Conservation (phyloP, 2,797 vertebrate species). For the Coilia nasus region DNA sequence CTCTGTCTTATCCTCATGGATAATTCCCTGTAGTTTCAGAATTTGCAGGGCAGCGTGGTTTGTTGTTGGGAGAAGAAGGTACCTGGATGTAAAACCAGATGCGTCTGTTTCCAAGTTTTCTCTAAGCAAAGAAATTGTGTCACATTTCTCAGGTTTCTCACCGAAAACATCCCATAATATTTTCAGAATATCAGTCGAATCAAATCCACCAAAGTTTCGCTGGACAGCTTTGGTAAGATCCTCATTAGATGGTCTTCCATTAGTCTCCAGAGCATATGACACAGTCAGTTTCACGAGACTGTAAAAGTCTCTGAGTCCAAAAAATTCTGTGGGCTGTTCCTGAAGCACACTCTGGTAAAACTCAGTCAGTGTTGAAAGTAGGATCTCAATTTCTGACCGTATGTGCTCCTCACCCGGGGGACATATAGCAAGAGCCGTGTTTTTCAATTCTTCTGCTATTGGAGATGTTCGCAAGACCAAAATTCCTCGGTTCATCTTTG, state of each 20-base stretch:
- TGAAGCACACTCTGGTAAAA: conserved; percentile 72
- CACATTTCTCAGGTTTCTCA: conserved; percentile 45
- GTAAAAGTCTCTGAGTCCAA: conserved; percentile 83
- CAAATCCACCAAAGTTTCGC: conserved; percentile 80
- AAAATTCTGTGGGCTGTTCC: conserved; percentile 77
- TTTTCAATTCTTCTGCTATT: conserved; percentile 70
- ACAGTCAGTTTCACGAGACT: conserved; percentile 83
- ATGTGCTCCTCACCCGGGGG: conserved; percentile 60
- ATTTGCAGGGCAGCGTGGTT: conserved; percentile 79
- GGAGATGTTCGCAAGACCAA: conserved; percentile 82
- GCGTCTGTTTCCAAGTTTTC: conserved; percentile 65
- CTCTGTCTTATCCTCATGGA: conserved; percentile 68
- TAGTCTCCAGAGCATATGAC: conserved; percentile 60
- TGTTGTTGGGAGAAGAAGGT: conserved; percentile 78
- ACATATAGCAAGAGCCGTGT: conserved; percentile 77
- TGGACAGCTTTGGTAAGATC: conserved; percentile 71
- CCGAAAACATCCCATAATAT: conserved; percentile 66
- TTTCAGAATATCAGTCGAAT: conserved; percentile 67
- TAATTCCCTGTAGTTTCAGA: conserved; percentile 71
- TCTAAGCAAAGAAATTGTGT: conserved; percentile 67
- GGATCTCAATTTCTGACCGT: conserved; percentile 59
- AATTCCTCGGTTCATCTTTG: conserved; percentile 90
- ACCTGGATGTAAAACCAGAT: conserved; percentile 71
- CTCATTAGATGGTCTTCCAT: conserved; percentile 45
- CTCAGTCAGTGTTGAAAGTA: conserved; percentile 72